These are phyloP conservation scores for Phocides pigmalion DNA, from an alignment of 1,140 invertebrate genomes.

Conservation along the genomic window DNA sequence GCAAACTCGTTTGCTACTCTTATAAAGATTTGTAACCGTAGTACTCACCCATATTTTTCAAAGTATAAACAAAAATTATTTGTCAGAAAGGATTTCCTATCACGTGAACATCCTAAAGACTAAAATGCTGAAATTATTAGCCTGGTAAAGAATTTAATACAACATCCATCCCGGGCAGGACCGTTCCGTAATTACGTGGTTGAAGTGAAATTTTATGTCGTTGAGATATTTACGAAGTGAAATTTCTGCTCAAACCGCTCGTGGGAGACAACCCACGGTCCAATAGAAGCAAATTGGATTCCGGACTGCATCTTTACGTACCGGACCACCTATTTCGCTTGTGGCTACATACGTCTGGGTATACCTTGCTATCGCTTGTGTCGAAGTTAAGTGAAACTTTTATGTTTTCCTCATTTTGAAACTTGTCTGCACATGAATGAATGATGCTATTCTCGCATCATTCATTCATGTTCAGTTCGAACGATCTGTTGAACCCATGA, in stretches of 20 bases:
- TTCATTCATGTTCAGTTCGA: too few species aligned
- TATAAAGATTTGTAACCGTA: neutral
- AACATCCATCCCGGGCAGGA: conserved; percentile 30
- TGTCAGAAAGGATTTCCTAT: neutral
- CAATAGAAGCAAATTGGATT: conserved; percentile 31
- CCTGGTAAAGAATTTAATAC: conserved; percentile 33
- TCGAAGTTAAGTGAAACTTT: neutral
- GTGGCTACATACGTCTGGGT: too few species aligned
- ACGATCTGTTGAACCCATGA: too few species aligned
- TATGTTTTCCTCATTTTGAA: too few species aligned
- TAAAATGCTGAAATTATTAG: conserved; percentile 31
- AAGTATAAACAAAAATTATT: too few species aligned
- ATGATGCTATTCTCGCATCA: too few species aligned
- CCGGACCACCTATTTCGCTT: conserved; percentile 3
- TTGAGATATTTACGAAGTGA: conserved; percentile 33
- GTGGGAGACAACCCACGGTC: conserved; percentile 27
- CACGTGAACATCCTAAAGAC: neutral
- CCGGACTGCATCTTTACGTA: conserved; percentile 26
- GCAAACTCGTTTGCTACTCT: too few species aligned
- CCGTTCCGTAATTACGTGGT: conserved; percentile 32
- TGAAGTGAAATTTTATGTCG: conserved; percentile 26
- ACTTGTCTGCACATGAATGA: too few species aligned
- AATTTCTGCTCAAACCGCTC: conserved; percentile 34
- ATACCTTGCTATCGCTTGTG: too few species aligned
- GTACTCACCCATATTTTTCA: too few species aligned